Evolutionary conservation across 2,797 vertebrate genomes (phyloP).

Genomic region (Acrossocheilus fasciatus): DNA sequence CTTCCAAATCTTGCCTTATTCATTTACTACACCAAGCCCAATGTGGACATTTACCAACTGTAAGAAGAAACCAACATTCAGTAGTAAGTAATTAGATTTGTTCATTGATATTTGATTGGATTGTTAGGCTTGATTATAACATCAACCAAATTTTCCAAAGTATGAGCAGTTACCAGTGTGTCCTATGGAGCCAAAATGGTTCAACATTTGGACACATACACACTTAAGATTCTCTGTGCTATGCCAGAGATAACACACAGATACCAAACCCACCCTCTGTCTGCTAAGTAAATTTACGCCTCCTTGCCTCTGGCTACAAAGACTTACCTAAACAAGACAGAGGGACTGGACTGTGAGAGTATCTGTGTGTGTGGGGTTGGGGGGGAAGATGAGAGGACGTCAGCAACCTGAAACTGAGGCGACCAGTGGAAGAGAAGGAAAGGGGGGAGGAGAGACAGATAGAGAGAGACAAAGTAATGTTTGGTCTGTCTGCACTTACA

Average conservation of each 20-base stretch:
- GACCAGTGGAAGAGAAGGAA: constrained; percentile 6
- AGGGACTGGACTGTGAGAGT: constrained; percentile 17
- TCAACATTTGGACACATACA: not conserved
- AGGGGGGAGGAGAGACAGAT: constrained; percentile 6
- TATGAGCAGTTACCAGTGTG: not conserved
- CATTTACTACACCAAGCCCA: not conserved
- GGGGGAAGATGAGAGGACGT: constrained; percentile 26
- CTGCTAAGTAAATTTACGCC: constrained; percentile 48
- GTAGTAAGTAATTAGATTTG: not conserved
- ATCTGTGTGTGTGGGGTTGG: constrained; percentile 26
- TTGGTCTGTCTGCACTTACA: constrained; percentile 40
- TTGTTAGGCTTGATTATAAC: not conserved
- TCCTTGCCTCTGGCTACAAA: constrained; percentile 21
- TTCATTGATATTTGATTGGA: not conserved
- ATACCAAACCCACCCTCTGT: constrained; percentile 55
- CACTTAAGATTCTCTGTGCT: constrained; percentile 14
- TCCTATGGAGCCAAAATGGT: not conserved
- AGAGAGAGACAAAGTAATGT: not conserved
- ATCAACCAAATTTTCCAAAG: not conserved
- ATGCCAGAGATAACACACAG: constrained; percentile 49
- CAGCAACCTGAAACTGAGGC: constrained; percentile 13
- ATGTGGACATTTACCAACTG: not conserved
- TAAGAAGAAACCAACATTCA: not conserved
- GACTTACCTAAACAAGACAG: constrained; percentile 51
- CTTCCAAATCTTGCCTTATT: constrained; percentile 14